These are phyloP conservation scores for Stramonita haemastoma DNA, from an alignment of 2,888 invertebrate species.

Conservation along the genomic window DNA sequence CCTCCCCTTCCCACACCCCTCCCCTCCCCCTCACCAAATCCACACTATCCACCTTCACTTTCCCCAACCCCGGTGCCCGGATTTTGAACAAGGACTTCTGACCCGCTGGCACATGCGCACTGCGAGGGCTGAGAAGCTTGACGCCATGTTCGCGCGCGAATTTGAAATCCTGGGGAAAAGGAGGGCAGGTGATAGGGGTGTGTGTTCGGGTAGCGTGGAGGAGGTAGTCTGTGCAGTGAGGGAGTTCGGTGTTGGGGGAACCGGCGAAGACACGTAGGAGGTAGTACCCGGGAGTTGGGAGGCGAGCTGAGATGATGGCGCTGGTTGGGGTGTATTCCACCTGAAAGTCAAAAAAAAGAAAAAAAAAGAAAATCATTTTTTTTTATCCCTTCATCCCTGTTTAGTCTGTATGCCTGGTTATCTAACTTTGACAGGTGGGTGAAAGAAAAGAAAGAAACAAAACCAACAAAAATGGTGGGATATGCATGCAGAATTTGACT, in stretches of 20 bases:
- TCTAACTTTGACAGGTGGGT: too few relatives aligned
- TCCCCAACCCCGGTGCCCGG: neutral
- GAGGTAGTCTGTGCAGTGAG: neutral
- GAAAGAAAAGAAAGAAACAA: too few relatives aligned
- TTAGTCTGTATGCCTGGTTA: too few relatives aligned
- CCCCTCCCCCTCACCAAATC: neutral
- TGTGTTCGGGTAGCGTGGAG: neutral
- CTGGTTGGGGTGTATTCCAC: neutral
- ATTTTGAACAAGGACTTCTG: slow-evolving; percentile 1
- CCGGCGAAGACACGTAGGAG: neutral
- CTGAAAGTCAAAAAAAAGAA: neutral
- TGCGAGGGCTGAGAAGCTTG: neutral
- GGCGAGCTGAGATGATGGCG: slow-evolving; percentile 16
- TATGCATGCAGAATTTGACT: too few relatives aligned
- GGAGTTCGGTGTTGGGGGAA: neutral
- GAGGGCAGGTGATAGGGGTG: neutral
- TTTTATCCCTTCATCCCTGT: too few relatives aligned
- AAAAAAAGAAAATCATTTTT: too few relatives aligned
- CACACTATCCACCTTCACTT: neutral
- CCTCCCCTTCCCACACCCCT: slow-evolving; percentile 19
- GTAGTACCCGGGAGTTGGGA: slow-evolving; percentile 22
- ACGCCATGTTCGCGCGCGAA: neutral
- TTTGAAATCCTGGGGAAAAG: neutral
- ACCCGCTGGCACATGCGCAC: neutral
- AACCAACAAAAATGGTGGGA: too few relatives aligned